Evolutionary conservation across 2,888 invertebrate species (phyloP).

Genomic region (Sesamia inferens): DNA sequence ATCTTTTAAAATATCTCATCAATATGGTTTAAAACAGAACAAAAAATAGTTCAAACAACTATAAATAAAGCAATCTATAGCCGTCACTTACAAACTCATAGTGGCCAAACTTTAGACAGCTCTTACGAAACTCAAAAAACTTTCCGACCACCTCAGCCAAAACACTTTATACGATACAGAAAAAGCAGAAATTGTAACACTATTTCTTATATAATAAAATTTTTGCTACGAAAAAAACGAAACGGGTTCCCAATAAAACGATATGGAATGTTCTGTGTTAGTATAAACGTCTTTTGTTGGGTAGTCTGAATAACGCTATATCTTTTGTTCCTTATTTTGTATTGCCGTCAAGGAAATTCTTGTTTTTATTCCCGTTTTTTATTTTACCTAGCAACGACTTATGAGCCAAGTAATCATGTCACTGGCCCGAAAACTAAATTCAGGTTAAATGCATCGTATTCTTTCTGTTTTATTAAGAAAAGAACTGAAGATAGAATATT

Average conservation of each 20-base stretch:
- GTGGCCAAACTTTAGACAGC: slow-evolving; percentile 20
- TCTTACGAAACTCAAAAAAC: slow-evolving; percentile 18
- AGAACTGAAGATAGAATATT: too few relatives aligned
- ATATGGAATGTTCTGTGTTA: slow-evolving; percentile 62
- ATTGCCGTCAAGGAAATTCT: slow-evolving; percentile 39
- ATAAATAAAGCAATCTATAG: slow-evolving; percentile 10
- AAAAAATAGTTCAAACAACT: slow-evolving; percentile 1
- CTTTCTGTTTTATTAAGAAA: too few relatives aligned
- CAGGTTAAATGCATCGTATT: too few relatives aligned
- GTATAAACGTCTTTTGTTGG: slow-evolving; percentile 60
- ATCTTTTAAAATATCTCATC: neutral
- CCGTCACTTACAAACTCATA: slow-evolving; percentile 15
- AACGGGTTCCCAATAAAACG: slow-evolving; percentile 63
- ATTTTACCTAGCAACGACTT: neutral
- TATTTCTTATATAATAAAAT: slow-evolving; percentile 60
- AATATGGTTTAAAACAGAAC: neutral
- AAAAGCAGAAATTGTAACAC: slow-evolving; percentile 45
- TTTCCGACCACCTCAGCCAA: slow-evolving; percentile 16
- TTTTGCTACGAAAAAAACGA: slow-evolving; percentile 54
- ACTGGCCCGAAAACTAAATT: too few relatives aligned
- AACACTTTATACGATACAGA: slow-evolving; percentile 27
- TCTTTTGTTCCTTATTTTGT: slow-evolving; percentile 34
- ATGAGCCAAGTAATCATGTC: neutral
- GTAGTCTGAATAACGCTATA: slow-evolving; percentile 50
- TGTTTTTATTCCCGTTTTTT: slow-evolving; percentile 20